Conservation (phyloP, 2,113 vertebrate species). For the Tachycineta bicolor region DNA sequence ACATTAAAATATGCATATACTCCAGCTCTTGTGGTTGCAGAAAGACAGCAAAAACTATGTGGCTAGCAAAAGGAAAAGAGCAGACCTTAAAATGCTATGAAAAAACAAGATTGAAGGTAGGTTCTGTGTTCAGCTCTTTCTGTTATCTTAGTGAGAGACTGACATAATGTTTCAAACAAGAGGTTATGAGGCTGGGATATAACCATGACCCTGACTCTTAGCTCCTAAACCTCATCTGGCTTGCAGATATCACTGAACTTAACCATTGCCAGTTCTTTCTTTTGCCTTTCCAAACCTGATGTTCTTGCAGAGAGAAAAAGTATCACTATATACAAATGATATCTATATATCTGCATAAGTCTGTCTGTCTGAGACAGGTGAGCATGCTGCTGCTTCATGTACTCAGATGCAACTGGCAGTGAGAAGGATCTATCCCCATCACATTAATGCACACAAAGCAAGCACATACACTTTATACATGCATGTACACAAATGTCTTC, state of each 20-base stretch:
- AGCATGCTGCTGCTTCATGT: not conserved
- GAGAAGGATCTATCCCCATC: not conserved
- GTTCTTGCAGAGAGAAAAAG: not conserved
- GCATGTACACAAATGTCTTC: not conserved
- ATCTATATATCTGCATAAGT: too few species aligned
- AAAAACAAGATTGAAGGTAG: not conserved
- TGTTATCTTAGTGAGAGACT: not conserved
- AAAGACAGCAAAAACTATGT: not conserved
- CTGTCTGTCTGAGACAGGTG: not conserved
- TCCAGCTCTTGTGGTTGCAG: not conserved
- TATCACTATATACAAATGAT: not conserved
- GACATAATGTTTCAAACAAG: not conserved
- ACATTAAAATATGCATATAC: conserved; percentile 40
- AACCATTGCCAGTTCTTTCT: not conserved
- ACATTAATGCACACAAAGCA: not conserved
- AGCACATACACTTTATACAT: not conserved
- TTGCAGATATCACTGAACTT: not conserved
- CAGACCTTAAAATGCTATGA: not conserved
- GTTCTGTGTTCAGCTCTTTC: not conserved
- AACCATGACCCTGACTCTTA: not conserved
- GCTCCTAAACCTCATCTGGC: not conserved
- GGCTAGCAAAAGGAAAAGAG: not conserved
- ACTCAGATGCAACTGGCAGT: not conserved
- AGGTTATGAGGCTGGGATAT: not conserved
- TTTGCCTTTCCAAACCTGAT: not conserved